A percentile compares a stretch with the other conserved stretches of the same genome.
Conservation (phyloP, 37 sponge, comb jelly and placozoan genomes). For the Spongilla lacustris region DNA sequence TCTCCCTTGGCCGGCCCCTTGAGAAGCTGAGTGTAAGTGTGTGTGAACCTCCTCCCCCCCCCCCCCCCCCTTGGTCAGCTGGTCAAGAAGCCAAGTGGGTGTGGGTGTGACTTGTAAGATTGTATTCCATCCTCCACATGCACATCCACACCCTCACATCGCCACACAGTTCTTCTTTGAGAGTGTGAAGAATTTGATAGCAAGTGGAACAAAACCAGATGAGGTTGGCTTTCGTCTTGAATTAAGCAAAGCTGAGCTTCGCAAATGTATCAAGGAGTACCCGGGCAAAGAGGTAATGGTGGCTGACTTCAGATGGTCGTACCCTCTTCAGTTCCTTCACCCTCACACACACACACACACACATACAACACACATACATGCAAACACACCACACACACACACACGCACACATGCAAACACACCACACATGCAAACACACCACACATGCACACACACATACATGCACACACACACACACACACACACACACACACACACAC, state of each 20-base stretch:
- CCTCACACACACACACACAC: no score
- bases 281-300: constrained; percentile 87
- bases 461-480: no score
- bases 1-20: constrained; percentile 81
- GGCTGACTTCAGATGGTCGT: not conserved
- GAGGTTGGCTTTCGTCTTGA: constrained; percentile 88
- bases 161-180: constrained; percentile 84
- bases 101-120: no score
- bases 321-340: not conserved
- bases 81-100: no score
- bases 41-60: not conserved
- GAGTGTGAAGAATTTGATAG: constrained; percentile 78
- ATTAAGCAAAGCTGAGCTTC: constrained; percentile 74
- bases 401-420: no score
- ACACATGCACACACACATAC: no score
- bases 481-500: constrained; percentile 22
- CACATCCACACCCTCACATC: not conserved
- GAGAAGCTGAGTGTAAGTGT: constrained; percentile 89
- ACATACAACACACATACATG: no score
- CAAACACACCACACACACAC: no score
- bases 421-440: no score
- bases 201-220: constrained; percentile 79
- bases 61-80: not conserved
- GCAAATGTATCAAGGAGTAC: constrained; percentile 81
- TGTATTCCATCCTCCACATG: not conserved